Percentiles rank a stretch among this genome's conserved stretches.
phyloP scores from a whole-genome alignment of 1,140 invertebrate genomes.

The Notospermus geniculatus region DNA sequence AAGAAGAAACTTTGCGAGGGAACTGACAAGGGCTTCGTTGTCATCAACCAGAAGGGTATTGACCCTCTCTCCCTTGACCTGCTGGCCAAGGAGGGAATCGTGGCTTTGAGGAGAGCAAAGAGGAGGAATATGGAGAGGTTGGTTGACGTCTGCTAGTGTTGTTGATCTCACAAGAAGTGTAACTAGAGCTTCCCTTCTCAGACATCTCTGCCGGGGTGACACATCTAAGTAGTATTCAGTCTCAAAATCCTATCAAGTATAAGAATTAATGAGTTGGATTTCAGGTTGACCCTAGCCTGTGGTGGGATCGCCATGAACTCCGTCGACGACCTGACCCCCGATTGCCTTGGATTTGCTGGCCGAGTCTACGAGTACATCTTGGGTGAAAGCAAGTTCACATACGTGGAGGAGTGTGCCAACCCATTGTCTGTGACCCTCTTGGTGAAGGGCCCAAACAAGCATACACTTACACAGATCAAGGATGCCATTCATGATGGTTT shows the following conservation, averaged over 20 bases:
- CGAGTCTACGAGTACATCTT: constrained; percentile 93
- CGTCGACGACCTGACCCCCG: constrained; percentile 83
- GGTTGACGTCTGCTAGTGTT: background rate
- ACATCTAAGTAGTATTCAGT: too few species aligned
- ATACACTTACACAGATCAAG: constrained; percentile 91
- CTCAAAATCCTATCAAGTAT: too few species aligned
- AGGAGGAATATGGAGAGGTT: constrained; percentile 95
- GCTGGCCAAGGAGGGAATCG: constrained; percentile 92
- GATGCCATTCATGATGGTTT: constrained; percentile 96
- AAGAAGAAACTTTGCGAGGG: constrained; percentile 85
- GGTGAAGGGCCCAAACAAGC: constrained; percentile 94
- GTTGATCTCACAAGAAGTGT: too few species aligned
- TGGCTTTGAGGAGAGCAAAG: constrained; percentile 92
- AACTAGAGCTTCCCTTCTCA: too few species aligned
- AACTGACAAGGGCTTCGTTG: constrained; percentile 69
- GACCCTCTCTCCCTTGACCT: constrained; percentile 96
- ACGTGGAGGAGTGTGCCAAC: constrained; percentile 94
- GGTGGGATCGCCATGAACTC: constrained; percentile 97
- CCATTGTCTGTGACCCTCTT: constrained; percentile 95
- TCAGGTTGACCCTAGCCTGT: constrained; percentile 83
- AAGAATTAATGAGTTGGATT: too few species aligned
- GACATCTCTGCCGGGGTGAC: too few species aligned
- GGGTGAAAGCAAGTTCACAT: constrained; percentile 97
- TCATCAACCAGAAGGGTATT: constrained; percentile 99
- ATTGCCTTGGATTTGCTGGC: constrained; percentile 88